These are phyloP conservation scores for Lophius piscatorius DNA, from an alignment of 2,113 vertebrate genomes.

Conservation along the genomic window DNA sequence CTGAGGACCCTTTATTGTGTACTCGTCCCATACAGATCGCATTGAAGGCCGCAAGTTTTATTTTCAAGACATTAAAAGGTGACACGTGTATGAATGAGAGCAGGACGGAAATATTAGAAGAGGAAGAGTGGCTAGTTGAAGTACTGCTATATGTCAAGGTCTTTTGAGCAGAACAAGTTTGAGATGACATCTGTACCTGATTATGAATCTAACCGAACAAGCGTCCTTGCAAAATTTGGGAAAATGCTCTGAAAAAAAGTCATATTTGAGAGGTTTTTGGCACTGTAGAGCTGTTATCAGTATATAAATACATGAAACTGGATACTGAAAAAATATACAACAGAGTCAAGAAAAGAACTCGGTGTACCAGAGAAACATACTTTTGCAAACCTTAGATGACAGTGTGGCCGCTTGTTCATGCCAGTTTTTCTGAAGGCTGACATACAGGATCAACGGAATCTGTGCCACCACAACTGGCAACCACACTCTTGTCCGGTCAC, in stretches of 20 bases:
- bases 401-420: conserved; percentile 15
- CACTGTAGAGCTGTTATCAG: too few relatives aligned
- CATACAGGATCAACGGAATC: conserved; percentile 26
- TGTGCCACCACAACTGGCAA: conserved; percentile 61
- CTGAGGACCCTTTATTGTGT: neutral
- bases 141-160: neutral
- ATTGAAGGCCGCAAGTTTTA: neutral
- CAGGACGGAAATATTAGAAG: neutral
- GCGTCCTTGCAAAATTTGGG: neutral
- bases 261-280: too few relatives aligned
- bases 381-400: conserved; percentile 20
- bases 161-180: neutral
- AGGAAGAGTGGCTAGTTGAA: neutral
- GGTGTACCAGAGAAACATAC: neutral
- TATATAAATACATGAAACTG: too few relatives aligned
- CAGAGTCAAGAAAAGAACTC: too few relatives aligned
- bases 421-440: conserved; percentile 49
- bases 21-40: conserved; percentile 10
- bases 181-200: neutral
- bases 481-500: conserved; percentile 57
- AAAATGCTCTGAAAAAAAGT: too few relatives aligned
- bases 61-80: conserved; percentile 9
- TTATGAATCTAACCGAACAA: neutral
- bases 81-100: neutral
- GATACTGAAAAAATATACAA: too few relatives aligned